phyloP scores from a whole-genome alignment of 2,797 vertebrate species.

The Chelon labrosus region DNA sequence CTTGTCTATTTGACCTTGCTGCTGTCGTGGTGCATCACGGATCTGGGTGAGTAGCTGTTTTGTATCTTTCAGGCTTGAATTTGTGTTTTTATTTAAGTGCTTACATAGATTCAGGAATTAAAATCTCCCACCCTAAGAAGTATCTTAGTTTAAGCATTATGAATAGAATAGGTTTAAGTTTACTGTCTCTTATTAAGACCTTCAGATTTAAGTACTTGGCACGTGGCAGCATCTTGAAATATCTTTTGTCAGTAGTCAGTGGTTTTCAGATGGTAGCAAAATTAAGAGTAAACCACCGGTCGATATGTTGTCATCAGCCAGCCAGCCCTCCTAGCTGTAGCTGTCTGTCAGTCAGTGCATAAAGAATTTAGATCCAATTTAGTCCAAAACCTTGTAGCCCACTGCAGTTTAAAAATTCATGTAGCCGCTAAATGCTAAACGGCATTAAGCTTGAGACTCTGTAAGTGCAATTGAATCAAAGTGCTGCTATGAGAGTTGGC shows the following conservation, averaged over 20 bases:
- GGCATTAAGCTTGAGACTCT: constrained; percentile 31
- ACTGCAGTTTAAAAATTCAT: constrained; percentile 51
- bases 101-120: not conserved
- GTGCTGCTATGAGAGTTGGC: constrained; percentile 27
- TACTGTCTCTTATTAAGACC: constrained; percentile 1
- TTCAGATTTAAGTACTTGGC: not conserved
- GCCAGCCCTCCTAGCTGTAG: not conserved
- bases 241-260: not conserved
- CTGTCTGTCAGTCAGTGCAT: not conserved
- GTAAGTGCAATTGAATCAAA: constrained; percentile 25
- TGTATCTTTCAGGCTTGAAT: not conserved
- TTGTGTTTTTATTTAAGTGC: not conserved
- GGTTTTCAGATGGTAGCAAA: not conserved
- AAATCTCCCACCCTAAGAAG: not conserved
- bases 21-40: constrained; percentile 98
- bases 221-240: constrained; percentile 9
- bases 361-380: constrained; percentile 42
- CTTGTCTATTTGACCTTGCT: constrained; percentile 93
- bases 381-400: constrained; percentile 33
- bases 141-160: not conserved
- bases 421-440: constrained; percentile 33
- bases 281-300: not conserved
- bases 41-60: constrained; percentile 91
- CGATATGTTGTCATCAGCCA: constrained; percentile 21
- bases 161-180: not conserved